Base-by-base conservation (phyloP, 2,888 invertebrate genomes). In the Pachydiplax longipennis region DNA sequence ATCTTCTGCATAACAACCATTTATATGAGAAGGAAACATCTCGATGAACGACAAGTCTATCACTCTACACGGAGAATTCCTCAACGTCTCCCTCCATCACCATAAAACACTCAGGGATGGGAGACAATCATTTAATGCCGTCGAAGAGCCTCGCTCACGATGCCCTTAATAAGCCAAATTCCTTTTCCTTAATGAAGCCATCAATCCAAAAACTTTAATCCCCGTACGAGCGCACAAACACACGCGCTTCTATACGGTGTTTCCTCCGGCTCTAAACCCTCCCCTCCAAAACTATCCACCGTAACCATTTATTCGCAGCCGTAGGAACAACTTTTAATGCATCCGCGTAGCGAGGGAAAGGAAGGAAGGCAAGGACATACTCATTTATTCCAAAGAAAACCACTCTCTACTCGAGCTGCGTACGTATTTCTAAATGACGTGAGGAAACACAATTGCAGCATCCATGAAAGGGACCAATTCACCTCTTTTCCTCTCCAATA, bases 311-410 rank as follows among this genome's bases (percentile, higher is more conserved):
- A 44, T 73, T 73, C 73, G 73, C 12, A 73, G 73, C 73, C 25
- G 13, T 65, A 22, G 65, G 65, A 65, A 65, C 65, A 73, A 73
- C 73, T 73, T 73, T 73, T 31, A 73, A 73, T 73, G 73, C 73
- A 73, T 73, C 31, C 73, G 73, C 8, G 2, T 82, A 40, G 40
- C 40, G 5, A 44, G 25, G 4, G 48, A 13, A 40, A 48, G 15
- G 82, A 13, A 82, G 25, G 25, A 44, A 48, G 10, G 12, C 25
- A 5, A 1, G 18, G 40, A 44, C 35, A 31, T 25, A 15, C 35
- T 58, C 83, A 83, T 83, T 58, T 81, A 10, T 58, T 58, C 48
- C 58, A 58, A 83, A 83, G 83, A 83, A 53, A 53, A 48, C 82
- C 82, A n/a, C 48, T 82, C 44, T 4, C 37, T 53, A 37, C 58